Base-by-base conservation (phyloP, 2,797 vertebrate species). In the Cuniculus paca region DNA sequence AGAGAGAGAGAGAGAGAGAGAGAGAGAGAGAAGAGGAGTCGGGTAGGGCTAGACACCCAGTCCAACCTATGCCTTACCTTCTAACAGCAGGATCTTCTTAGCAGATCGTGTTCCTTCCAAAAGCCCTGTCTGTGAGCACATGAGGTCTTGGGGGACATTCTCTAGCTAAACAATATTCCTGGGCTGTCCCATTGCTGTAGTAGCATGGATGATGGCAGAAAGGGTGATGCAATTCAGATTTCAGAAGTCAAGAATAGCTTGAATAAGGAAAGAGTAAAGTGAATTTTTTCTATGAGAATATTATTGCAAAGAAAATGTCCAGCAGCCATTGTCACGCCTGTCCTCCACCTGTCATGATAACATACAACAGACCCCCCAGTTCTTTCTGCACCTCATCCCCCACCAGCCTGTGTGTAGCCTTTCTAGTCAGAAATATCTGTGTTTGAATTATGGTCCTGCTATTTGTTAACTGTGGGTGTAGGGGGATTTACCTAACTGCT, bases 221-320 rank as follows among this genome's bases (percentile, higher is more conserved):
- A 70, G 26, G 74, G 50, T 12, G 72, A 22, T 22, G 7, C 9
- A 16, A 12, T 86, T 85, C 19, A 54, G n/a, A 86, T 52, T 81
- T 94, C 50, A 91, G 48, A 56, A 81, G 52, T 95, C 24, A 90
- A 81, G 78, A 74, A 11, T 60, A n/a, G 11, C 48, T 90, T 61
- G 26, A 96, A 45, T 58, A 88, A 90, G 54, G n/a, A 45, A 14
- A 85, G 50, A 92, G 11, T 20, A 74, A 70, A 36, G 2, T 17
- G 3, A 34, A 65, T 28, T 94, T 85, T 94, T 94, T 83, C 65
- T 90, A 6, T 20, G 70, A 65, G 50, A 79, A 31, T 26, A 34
- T 65, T 82, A 36, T 31, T 36, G 34, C 61, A 61, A 78, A 94
- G 42, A 34, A 78, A 60, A 94, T 36, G n/a, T 56, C 28, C 24